Percentiles rank a stretch among this genome's conserved stretches.
phyloP scores from a whole-genome alignment of 2,113 vertebrate genomes.

The Sturnus vulgaris region DNA sequence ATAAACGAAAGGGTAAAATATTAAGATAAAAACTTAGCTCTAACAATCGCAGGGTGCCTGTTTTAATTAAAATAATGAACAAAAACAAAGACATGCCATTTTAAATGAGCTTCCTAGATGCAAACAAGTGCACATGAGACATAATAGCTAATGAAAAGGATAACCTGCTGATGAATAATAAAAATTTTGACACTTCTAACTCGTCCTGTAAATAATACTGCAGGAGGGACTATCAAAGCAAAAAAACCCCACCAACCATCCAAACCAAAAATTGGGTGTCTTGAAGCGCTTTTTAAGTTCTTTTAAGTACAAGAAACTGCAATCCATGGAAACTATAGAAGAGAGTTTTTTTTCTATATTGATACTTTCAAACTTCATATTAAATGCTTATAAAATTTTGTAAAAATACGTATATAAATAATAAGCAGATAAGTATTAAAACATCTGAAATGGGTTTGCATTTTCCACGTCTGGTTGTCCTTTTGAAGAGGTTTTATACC shows the following conservation, averaged over 20 bases:
- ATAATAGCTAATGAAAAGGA: background rate
- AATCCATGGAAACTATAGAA: background rate
- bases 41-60: background rate
- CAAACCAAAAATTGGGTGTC: background rate
- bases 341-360: background rate
- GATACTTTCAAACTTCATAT: background rate
- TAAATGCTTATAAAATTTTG: background rate
- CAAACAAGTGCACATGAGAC: background rate
- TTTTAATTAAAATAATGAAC: constrained; percentile 2
- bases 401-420: background rate
- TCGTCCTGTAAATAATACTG: background rate
- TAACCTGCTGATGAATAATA: background rate
- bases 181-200: background rate
- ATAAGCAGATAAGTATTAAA: background rate
- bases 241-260: background rate
- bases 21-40: background rate
- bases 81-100: background rate
- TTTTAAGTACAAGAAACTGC: background rate
- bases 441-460: background rate
- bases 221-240: background rate
- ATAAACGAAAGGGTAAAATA: background rate
- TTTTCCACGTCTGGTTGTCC: background rate
- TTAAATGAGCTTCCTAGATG: background rate
- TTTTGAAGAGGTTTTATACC: background rate
- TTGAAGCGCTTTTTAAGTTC: background rate